Base-by-base conservation (phyloP, 1,140 invertebrate species). In the Drosophila virilis region DNA sequence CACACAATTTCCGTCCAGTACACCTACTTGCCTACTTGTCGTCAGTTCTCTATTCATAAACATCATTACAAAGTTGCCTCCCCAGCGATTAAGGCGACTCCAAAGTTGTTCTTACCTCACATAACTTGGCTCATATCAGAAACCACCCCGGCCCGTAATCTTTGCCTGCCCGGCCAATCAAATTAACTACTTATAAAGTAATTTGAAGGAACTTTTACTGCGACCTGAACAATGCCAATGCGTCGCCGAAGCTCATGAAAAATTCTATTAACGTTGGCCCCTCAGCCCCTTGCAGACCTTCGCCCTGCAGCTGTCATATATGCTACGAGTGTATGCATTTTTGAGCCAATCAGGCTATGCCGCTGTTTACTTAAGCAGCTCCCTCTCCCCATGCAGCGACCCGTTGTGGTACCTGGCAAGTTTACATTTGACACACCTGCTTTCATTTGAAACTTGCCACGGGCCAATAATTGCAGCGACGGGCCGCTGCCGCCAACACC, bases 361-460 rank as follows among this genome's bases (percentile, higher is more conserved):
- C 71, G 59, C 42, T 86, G 80, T 88, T 89, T 88, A 79, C 84
- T 60, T 59, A 85, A 62, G 71, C 71, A 60, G 15, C 35, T 69
- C 42, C 58, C 13, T 13, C 5, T 35, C 32, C 37, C n/a, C 28
- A 32, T 32, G 43, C 8, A 48, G 54, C 28, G 46, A 35, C 48
- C 40, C 64, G 17, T 40, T 61, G 43, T 37, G 46, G 46, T 73
- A 58, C 43, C 73, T 65, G 77, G 76, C 67, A 68, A 84, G 84
- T 89, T 88, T 88, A 89, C 74, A 80, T 89, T 89, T 89, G 84
- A 89, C 84, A 89, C 84, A 89, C 84, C 84, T 89, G 84, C 84
- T 89, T 89, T 84, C 68, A 89, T 89, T 89, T 84, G 80, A 80
- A 89, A 84, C 74, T 69, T 80, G 84, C 80, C 80, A 65, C 65